Conservation (phyloP, 2,113 vertebrate species). For the Kobus ellipsiprymnus region DNA sequence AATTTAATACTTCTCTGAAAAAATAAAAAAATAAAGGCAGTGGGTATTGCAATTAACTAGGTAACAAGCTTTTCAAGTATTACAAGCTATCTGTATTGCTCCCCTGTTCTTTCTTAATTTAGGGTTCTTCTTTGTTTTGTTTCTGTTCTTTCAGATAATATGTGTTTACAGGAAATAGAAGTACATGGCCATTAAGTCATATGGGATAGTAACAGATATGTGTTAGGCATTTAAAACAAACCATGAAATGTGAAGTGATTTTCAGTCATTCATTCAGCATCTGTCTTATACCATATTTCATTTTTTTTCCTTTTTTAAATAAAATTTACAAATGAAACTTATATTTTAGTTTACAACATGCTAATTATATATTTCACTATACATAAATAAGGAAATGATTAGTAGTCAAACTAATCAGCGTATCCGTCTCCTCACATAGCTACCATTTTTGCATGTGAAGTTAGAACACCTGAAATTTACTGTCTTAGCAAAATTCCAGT, state of each 20-base stretch:
- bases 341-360: not conserved
- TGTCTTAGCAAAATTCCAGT: not conserved
- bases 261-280: not conserved
- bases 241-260: not conserved
- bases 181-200: not conserved
- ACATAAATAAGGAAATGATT: not conserved
- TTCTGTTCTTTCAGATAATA: not conserved
- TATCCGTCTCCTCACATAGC: not conserved
- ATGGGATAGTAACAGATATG: not conserved
- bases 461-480: not conserved
- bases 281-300: not conserved
- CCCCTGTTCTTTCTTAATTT: not conserved
- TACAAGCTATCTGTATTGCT: not conserved
- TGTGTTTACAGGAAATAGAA: not conserved
- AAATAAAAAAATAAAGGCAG: not conserved
- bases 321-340: no score
- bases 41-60: not conserved
- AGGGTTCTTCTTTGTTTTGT: not conserved
- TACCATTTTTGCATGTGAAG: not conserved
- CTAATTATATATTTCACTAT: not conserved
- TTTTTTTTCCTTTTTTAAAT: no score
- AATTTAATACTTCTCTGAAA: not conserved
- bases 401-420: not conserved
- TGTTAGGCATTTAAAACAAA: not conserved
- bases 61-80: not conserved